Conservation (phyloP, 2,113 vertebrate species). For the Planiliza haematocheilus region DNA sequence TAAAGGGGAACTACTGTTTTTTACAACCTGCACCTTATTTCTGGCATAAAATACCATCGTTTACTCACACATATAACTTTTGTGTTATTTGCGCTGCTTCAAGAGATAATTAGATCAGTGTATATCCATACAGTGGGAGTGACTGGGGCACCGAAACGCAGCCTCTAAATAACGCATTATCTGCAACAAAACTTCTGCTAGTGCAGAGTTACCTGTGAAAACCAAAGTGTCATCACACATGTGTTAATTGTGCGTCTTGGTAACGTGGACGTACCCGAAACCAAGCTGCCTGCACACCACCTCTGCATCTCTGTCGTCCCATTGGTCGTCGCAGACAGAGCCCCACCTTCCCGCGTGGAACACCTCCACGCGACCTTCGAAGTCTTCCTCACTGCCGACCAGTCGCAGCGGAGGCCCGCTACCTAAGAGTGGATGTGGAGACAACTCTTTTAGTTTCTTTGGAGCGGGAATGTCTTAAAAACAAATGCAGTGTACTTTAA, state of each 20-base stretch:
- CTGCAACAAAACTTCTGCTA: no score
- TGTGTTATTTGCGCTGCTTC: no score
- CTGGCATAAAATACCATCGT: no score
- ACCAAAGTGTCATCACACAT: not conserved
- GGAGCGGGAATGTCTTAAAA: not conserved
- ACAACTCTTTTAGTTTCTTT: not conserved
- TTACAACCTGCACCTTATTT: no score
- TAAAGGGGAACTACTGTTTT: no score
- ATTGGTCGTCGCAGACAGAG: constrained; percentile 92
- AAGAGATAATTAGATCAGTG: no score
- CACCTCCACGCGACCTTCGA: constrained; percentile 92
- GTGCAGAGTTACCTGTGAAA: no score
- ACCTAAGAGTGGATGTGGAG: constrained; percentile 74
- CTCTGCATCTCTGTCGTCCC: constrained; percentile 91
- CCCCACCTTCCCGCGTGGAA: constrained; percentile 90
- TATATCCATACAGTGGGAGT: no score
- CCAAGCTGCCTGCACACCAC: constrained; percentile 93
- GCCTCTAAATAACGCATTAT: no score
- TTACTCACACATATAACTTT: no score
- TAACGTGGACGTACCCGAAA: constrained; percentile 81
- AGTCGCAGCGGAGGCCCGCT: constrained; percentile 87
- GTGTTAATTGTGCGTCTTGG: not conserved
- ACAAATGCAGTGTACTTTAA: not conserved
- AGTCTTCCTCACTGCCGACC: constrained; percentile 89
- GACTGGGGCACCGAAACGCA: no score